Base-by-base conservation (phyloP, 2,113 vertebrate species). In the Anser brachyrhynchus region DNA sequence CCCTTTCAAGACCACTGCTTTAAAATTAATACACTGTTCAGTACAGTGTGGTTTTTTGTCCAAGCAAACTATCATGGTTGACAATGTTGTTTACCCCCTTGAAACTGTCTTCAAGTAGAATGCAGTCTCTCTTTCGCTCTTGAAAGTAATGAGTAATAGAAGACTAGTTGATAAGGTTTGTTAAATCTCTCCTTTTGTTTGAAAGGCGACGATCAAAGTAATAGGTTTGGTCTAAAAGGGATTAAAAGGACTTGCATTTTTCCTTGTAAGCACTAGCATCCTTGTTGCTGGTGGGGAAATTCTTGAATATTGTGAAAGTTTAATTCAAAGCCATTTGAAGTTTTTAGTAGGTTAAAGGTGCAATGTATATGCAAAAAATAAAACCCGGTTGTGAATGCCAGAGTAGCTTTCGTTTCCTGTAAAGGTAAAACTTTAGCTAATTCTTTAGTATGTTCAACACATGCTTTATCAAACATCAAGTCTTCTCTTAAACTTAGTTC, bases 341-440 rank as follows among this genome's bases (percentile, higher is more conserved):
- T 97, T 98, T 97, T 97, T 95, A 97, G 97, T 98, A 98, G 98
- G 97, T 98, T 98, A 98, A 98, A 98, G 98, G 98, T 98, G 98
- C 98, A 98, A 98, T 98, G 98, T 98, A 98, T 98, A 94, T 95
- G 94, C 91, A 96, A 92, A 96, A 54, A 65, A 25, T 71, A 86
- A 94, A 96, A 33, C 41, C 17, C 55, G 91, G 82, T 57, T 86
- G 83, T 89, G 77, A 94, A 92, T 12, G 19, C 65, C 49, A 75
- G 85, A 62, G 20, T 79, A 90, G 90, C n/a, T 94, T 90, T 93
- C 91, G 54, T 81, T 96, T 94, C 13, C 28, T 82, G 57, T 74
- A 39, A 72, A 78, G 77, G 73, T 65, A 39, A 75, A 71, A 57
- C 62, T 69, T 90, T 43, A 91, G 81, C 62, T 94, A 55, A 84